Conservation (phyloP, 1,140 invertebrate species). For the Zaprionus capensis region DNA sequence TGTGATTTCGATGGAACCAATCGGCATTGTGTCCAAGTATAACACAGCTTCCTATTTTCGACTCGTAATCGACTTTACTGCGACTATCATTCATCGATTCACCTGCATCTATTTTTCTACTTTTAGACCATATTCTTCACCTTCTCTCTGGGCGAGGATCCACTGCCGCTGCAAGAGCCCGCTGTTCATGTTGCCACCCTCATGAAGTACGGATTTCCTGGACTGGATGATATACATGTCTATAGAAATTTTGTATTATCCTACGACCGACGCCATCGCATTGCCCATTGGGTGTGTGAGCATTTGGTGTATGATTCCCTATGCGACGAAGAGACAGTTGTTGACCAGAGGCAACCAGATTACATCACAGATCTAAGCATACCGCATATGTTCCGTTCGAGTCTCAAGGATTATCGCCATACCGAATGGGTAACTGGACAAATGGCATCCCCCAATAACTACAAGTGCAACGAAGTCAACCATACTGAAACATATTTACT, state of each 20-base stretch:
- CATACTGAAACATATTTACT: conserved; percentile 90
- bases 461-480: conserved; percentile 93
- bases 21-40: not conserved
- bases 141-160: conserved; percentile 14
- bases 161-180: not conserved
- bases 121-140: conserved; percentile 52
- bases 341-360: conserved; percentile 93
- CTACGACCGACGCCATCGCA: conserved; percentile 94
- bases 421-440: conserved; percentile 90
- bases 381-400: conserved; percentile 94
- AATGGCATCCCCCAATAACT: conserved; percentile 91
- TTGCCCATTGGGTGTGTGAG: conserved; percentile 98
- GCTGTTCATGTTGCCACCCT: conserved; percentile 87
- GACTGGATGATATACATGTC: conserved; percentile 93
- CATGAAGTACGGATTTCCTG: conserved; percentile 97
- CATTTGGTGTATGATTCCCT: conserved; percentile 88
- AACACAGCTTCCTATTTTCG: no score
- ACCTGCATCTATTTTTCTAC: not conserved
- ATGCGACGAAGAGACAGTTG: conserved; percentile 87
- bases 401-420: conserved; percentile 91
- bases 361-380: conserved; percentile 92
- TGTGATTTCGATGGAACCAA: not conserved
- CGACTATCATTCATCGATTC: not conserved
- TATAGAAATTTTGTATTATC: conserved; percentile 96
- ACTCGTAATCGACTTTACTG: not conserved